Evolutionary conservation across 2,888 invertebrate genomes (phyloP), one percentile per base, ranked within the genome.

Genomic region (Eristalinus aeneus): DNA sequence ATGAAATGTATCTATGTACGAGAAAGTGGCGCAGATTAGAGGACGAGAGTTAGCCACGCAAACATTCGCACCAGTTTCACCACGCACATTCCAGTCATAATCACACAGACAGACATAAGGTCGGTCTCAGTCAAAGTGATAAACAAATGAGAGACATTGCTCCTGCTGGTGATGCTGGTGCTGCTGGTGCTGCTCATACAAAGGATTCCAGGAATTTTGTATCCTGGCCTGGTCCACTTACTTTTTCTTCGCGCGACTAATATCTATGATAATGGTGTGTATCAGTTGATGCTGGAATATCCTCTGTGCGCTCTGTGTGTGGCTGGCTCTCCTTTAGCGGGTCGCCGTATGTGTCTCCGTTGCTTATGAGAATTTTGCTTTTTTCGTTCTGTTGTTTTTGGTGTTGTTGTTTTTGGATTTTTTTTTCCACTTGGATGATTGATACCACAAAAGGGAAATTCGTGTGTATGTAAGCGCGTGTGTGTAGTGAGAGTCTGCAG

Each of bases 121-220:
- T 27, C 23, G 32, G 31, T 23, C 69, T 31, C 68, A 39, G 12
- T 6, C 22, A 34, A 11, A 22, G 69, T 36, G 65, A 79, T 85
- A 85, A 85, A 81, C 85, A 85, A 85, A 84, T 73, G 68, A 81
- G 81, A 85, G 76, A 85, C 46, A 46, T n/a, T 46, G 46, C 39
- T n/a, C 4, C 39, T 12, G 39, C 16, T 85, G 81, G 27, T 5
- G 27, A 27, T 27, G 27, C 27, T 27, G 27, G 27, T 27, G 39
- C 39, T 39, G 39, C 16, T 85, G 81, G 27, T 27, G 39, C 39
- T 39, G 39, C 16, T 85, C 76, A 63, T 85, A 81, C 80, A 81
- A 85, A 81, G 68, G 85, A 85, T 85, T 85, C 81, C 85, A 85
- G 85, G 76, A 85, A 85, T 85, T 80, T 85, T 63, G 75, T 85